Base-by-base conservation (phyloP, 1,140 invertebrate species). In the Pomacea maculata region DNA sequence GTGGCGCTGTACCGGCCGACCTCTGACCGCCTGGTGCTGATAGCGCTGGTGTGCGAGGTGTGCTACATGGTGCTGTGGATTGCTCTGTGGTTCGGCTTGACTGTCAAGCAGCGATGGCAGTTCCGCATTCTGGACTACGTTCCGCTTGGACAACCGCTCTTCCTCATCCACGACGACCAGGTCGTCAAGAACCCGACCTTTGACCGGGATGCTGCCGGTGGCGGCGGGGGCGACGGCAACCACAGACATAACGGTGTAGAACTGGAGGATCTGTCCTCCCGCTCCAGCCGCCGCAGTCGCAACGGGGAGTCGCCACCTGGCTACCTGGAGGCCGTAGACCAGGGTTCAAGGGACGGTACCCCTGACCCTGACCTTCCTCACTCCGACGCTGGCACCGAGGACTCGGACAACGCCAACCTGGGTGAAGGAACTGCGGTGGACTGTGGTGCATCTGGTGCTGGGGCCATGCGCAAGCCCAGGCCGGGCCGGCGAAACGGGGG, bases 71-170 rank as follows among this genome's bases (percentile, higher is more conserved):
- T 88, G 14, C 78, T 84, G 55, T 89, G 88, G 88, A 83, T 89
- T 57, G 80, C 82, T 19, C 79, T 89, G 5, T 89, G 88, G 88
- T 88, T 87, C 63, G 82, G 85, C 19, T 75, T 89, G 7, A 89
- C 88, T 6, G 73, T 89, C 52, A 88, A 88, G 79, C 88, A 89
- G 73, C 80, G 84, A 65, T 88, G 88, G 88, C 83, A 86, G 79
- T 89, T 89, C 74, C 80, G 85, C 73, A 87, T 88, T 70, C 80
- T 88, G 29, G 87, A 88, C 71, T 88, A 87, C 77, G 84, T 88
- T 64, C 83, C 87, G n/a, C 79, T 87, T 29, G 81, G 81, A 65
- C 82, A 86, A 54, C 85, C 86, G 3, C 80, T 85, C 0, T 84
- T 84, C 70, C 83, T 83, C 80, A 82, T 86, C 17, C 75, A 79